Conservation (phyloP, 1,140 invertebrate species). For the Listronotus bonariensis region DNA sequence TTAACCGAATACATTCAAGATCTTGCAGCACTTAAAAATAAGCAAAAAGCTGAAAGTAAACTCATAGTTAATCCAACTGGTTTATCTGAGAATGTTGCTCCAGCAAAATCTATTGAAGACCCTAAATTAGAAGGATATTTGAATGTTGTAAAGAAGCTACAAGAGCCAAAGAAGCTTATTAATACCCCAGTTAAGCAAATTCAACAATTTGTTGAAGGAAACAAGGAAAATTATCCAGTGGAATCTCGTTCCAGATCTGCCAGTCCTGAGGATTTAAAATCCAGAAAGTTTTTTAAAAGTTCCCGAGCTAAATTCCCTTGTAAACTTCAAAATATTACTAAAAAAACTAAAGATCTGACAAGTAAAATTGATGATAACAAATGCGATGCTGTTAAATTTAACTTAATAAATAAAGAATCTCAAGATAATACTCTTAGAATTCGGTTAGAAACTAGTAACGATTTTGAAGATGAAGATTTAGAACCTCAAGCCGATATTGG, state of each 20-base stretch:
- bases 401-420: not conserved
- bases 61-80: not conserved
- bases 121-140: not conserved
- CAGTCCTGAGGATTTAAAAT: not conserved
- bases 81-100: not conserved
- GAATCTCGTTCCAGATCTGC: slow-evolving; percentile 6
- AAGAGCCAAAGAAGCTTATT: not conserved
- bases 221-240: slow-evolving; percentile 18
- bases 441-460: slow-evolving; percentile 4
- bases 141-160: not conserved
- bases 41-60: slow-evolving; percentile 1
- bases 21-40: slow-evolving; percentile 37
- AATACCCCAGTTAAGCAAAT: not conserved
- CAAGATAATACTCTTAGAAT: not conserved
- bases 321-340: not conserved
- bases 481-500: slow-evolving; percentile 35
- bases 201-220: slow-evolving; percentile 1
- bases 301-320: not conserved
- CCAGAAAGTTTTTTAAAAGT: slow-evolving; percentile 18
- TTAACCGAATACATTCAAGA: slow-evolving; percentile 51
- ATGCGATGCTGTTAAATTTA: not conserved
- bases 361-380: not conserved
- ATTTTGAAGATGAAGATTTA: slow-evolving; percentile 34
- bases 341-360: not conserved
- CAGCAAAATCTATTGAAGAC: not conserved